A percentile compares a stretch with the other conserved stretches of the same genome.
phyloP scores from a whole-genome alignment of 2,888 invertebrate genomes.

The Caenorhabditis sinica region DNA sequence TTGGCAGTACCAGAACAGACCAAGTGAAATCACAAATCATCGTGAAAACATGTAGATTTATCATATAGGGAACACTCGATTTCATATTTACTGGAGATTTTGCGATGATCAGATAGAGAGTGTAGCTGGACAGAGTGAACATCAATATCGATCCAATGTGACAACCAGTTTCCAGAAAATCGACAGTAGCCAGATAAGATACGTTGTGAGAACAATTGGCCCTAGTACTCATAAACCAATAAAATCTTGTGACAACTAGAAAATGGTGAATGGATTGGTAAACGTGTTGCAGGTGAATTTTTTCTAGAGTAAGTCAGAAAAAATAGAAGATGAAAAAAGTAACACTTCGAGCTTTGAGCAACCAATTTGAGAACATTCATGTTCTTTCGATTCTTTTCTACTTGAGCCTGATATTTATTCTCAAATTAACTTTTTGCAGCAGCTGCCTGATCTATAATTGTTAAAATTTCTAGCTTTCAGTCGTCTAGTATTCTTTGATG shows the following conservation, averaged over 20 bases:
- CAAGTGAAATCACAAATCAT: slow-evolving; percentile 60
- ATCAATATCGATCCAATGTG: slow-evolving; percentile 43
- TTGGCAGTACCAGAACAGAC: slow-evolving; percentile 25
- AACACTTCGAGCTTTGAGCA: no score
- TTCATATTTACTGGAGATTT: slow-evolving; percentile 44
- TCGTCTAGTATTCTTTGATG: slow-evolving; percentile 3
- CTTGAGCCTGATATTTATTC: no score
- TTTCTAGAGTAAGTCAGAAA: no score
- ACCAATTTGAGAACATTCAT: no score
- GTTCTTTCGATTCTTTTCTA: no score
- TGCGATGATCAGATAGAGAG: slow-evolving; percentile 24
- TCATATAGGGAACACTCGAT: slow-evolving; percentile 46
- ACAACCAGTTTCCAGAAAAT: slow-evolving; percentile 39
- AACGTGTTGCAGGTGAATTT: no score
- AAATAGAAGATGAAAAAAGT: no score
- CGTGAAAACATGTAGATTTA: slow-evolving; percentile 50
- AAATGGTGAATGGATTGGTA: not conserved
- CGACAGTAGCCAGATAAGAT: slow-evolving; percentile 27
- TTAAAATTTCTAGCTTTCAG: not conserved
- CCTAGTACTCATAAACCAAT: not conserved
- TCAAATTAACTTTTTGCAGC: no score
- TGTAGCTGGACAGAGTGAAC: slow-evolving; percentile 34
- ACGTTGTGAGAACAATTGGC: not conserved
- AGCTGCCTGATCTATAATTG: no score
- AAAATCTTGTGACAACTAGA: not conserved